A percentile compares a stretch with the other conserved stretches of the same genome.
These are phyloP conservation scores for Apotomis turbidana DNA, from an alignment of 2,888 invertebrate genomes.

Conservation along the genomic window DNA sequence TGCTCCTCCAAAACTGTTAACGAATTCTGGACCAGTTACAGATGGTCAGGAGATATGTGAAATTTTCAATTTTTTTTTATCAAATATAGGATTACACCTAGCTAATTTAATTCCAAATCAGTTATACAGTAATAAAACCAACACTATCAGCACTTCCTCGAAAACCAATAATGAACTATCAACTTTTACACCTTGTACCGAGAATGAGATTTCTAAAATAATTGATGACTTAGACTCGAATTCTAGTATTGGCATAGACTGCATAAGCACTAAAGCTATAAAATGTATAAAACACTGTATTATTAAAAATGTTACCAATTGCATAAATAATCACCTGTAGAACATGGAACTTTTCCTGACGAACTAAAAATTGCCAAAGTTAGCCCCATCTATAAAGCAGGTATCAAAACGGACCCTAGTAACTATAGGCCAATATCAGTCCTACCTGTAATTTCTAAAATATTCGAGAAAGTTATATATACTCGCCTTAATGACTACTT, in stretches of 20 bases:
- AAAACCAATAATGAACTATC: too few species aligned
- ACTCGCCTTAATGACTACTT: background rate
- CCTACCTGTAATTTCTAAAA: background rate
- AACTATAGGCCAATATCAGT: too few species aligned
- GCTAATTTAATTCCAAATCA: too few species aligned
- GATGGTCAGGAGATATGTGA: too few species aligned
- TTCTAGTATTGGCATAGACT: background rate
- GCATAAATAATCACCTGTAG: background rate
- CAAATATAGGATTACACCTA: too few species aligned
- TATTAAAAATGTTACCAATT: background rate
- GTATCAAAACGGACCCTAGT: background rate
- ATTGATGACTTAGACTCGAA: background rate
- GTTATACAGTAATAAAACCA: too few species aligned
- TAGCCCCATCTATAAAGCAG: background rate
- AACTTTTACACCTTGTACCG: background rate
- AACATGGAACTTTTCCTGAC: background rate
- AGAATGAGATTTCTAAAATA: background rate
- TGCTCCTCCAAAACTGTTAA: too few species aligned
- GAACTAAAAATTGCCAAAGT: constrained; percentile 2
- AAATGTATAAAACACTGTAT: background rate
- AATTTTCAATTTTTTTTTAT: too few species aligned
- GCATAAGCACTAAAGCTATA: constrained; percentile 1
- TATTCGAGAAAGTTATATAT: background rate
- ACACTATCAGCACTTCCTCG: too few species aligned
- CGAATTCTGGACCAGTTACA: too few species aligned